Conservation (phyloP, 2,797 vertebrate species). For the Novumbra hubbsi region DNA sequence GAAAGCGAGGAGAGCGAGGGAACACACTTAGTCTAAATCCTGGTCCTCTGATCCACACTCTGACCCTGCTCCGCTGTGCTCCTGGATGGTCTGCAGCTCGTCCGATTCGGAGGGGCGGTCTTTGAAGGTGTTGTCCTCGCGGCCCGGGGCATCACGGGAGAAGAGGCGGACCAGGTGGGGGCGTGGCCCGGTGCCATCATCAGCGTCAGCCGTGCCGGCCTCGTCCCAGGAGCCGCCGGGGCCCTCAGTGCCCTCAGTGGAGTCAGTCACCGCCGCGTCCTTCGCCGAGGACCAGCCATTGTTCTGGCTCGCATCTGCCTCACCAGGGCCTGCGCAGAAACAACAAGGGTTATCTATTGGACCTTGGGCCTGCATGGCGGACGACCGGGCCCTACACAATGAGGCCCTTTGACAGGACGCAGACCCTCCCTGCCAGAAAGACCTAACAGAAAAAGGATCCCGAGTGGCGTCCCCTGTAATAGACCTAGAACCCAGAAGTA, state of each 20-base stretch:
- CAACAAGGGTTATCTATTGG: constrained; percentile 92
- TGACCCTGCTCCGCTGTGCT: constrained; percentile 85
- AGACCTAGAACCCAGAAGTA: neutral
- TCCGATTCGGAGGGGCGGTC: constrained; percentile 97
- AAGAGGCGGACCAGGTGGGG: constrained; percentile 99
- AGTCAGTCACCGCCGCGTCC: constrained; percentile 92
- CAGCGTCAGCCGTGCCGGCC: constrained; percentile 87
- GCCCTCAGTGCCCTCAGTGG: constrained; percentile 73
- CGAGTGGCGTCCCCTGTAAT: neutral
- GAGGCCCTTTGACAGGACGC: constrained; percentile 53
- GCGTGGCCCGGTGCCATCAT: constrained; percentile 81
- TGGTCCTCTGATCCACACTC: constrained; percentile 86
- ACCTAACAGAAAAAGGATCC: constrained; percentile 28
- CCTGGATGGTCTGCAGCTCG: constrained; percentile 97
- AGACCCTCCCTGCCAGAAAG: constrained; percentile 50
- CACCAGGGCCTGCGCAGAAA: constrained; percentile 86
- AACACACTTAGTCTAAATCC: constrained; percentile 82
- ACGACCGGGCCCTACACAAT: constrained; percentile 79
- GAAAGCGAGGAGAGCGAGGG: constrained; percentile 39
- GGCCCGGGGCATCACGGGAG: constrained; percentile 98
- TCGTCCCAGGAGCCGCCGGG: constrained; percentile 80
- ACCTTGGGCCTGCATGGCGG: constrained; percentile 72
- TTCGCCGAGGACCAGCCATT: constrained; percentile 90
- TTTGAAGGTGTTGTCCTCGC: constrained; percentile 99
- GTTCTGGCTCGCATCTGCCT: constrained; percentile 96